Conservation (phyloP, 2,888 invertebrate genomes). For the Troilus luridus region DNA sequence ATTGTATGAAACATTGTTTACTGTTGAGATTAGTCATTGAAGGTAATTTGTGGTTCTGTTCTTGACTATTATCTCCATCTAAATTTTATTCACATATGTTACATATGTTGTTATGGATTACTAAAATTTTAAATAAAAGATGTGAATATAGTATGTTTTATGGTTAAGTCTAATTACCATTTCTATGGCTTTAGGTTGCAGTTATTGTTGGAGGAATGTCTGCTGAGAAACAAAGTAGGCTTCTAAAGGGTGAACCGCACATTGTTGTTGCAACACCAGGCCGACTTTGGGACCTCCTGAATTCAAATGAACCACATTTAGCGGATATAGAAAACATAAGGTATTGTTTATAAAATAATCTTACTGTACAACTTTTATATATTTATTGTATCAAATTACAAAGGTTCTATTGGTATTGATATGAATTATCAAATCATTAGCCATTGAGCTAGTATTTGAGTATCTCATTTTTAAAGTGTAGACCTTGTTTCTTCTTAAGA, state of each 20-base stretch:
- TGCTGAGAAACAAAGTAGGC: conserved; percentile 91
- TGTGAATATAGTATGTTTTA: background rate
- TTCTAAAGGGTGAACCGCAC: conserved; percentile 86
- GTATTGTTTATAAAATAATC: conserved; percentile 69
- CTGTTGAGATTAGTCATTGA: too few species aligned
- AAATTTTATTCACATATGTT: background rate
- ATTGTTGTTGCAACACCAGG: conserved; percentile 98
- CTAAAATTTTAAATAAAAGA: background rate
- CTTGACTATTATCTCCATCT: too few species aligned
- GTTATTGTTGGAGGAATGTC: conserved; percentile 96
- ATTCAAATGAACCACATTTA: conserved; percentile 80
- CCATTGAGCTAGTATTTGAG: background rate
- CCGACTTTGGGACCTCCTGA: conserved; percentile 93
- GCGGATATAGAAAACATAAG: conserved; percentile 79
- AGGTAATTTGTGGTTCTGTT: too few species aligned
- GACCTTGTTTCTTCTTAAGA: background rate
- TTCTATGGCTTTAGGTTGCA: conserved; percentile 73
- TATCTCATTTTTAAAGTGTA: background rate
- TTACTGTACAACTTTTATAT: background rate
- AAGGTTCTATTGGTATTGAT: too few species aligned
- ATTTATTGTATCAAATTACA: too few species aligned
- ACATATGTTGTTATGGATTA: background rate
- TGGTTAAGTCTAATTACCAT: background rate
- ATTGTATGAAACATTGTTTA: too few species aligned
- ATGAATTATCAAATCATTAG: background rate